Base-by-base conservation (phyloP, 2,888 invertebrate species). In the Malthinus seriepunctatus region DNA sequence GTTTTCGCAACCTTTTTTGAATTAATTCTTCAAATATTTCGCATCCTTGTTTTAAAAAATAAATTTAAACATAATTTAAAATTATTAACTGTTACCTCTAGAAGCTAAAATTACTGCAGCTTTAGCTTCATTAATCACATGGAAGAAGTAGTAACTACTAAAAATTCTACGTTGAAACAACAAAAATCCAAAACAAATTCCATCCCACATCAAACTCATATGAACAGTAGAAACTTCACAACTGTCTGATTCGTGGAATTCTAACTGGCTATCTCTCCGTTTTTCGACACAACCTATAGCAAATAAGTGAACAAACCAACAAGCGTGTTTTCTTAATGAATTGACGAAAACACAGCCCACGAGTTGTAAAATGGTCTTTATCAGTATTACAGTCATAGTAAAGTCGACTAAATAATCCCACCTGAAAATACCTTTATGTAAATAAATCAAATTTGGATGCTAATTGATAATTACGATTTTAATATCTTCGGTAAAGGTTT, bases 61-160 rank as follows among this genome's bases (percentile, higher is more conserved):
- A 14, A 32, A 32, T 9, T n/a, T n/a, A 23, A 44, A 44, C 9
- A n/a, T n/a, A 3, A 34, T 32, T 11, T 8, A n/a, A 11, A 10
- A 8, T 33, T n/a, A 59, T n/a, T 32, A 34, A 11, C 11, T 23
- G 5, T 3, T 63, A 76, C 76, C 76, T 91, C 94, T 88, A 3
- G 97, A 97, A 2, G 97, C 95, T 33, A 99, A 83, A 62, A 95
- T 89, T 23, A 95, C 91, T 75, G 97, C 96, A 1, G 97, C 97
- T 79, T 95, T 92, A 46, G 96, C 91, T 76, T 98, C 98, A 73
- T 93, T 91, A 33, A 98, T 91, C 63, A 98, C 91, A 77, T 98
- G 93, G 74, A 95, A 93, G 83, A 99, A 99, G 80, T 98, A 97
- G 79, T 94, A 94, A 67, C 95, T 96, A 71, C 90, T 89, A 81